Percentiles rank a stretch among this genome's conserved stretches.
phyloP scores from a whole-genome alignment of 1,140 invertebrate genomes.

The Leptopilina boulardi region DNA sequence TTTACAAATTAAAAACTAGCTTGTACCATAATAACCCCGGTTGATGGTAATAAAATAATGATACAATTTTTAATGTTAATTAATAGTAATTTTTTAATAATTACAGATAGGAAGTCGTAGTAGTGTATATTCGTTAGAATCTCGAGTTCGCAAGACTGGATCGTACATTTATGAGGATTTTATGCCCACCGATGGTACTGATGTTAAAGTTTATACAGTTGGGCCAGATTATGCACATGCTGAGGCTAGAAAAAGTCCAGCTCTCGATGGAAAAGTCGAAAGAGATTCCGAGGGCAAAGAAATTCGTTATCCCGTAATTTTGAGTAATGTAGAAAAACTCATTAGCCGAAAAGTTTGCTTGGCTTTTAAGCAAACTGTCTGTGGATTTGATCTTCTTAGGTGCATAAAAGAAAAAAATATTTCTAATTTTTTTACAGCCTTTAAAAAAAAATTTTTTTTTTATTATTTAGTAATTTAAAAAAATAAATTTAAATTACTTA shows the following conservation, averaged over 20 bases:
- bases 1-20: too few species aligned
- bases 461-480: conserved; percentile 16
- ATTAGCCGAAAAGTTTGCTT: conserved; percentile 98
- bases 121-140: conserved; percentile 98
- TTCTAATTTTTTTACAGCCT: background rate
- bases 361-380: conserved; percentile 99
- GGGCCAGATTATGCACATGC: conserved; percentile 99
- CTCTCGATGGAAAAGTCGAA: conserved; percentile 98
- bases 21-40: too few species aligned
- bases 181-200: conserved; percentile 98
- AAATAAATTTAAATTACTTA: background rate
- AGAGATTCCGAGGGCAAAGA: conserved; percentile 98
- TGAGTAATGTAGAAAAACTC: conserved; percentile 98
- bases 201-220: conserved; percentile 89
- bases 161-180: conserved; percentile 99
- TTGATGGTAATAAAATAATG: too few species aligned
- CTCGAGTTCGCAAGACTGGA: conserved; percentile 95
- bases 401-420: conserved; percentile 62
- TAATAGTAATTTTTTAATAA: conserved; percentile 45
- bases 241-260: conserved; percentile 98
- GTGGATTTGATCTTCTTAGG: conserved; percentile 98
- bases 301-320: conserved; percentile 98
- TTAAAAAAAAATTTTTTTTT: background rate
- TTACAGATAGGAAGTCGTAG: conserved; percentile 96
- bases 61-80: too few species aligned